Evolutionary conservation across 2,888 invertebrate genomes (phyloP).

Genomic region (Ichneumoninae sp.): DNA sequence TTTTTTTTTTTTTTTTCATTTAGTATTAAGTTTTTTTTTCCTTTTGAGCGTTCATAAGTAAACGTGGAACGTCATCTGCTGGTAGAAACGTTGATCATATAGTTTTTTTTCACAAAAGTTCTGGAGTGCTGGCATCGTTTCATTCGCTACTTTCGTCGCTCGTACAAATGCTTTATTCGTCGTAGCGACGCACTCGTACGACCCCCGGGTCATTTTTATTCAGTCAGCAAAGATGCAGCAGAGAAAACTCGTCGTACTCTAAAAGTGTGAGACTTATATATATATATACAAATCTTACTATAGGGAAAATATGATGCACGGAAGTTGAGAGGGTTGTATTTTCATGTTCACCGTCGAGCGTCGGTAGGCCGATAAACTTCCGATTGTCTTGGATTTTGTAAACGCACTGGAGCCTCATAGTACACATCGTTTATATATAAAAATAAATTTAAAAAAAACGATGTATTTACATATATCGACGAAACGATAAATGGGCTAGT

Average conservation of each 20-base stretch:
- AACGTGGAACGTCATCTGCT: slow-evolving; percentile 31
- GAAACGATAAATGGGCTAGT: slow-evolving; percentile 57
- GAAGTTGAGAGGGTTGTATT: slow-evolving; percentile 48
- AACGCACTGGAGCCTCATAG: slow-evolving; percentile 37
- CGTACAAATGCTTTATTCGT: neutral
- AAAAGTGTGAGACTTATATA: slow-evolving; percentile 20
- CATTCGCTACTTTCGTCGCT: slow-evolving; percentile 28
- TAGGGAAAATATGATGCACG: slow-evolving; percentile 40
- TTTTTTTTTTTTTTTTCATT: slow-evolving; percentile 52
- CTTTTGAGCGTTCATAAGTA: slow-evolving; percentile 16
- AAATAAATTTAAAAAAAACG: slow-evolving; percentile 16
- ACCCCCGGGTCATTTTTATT: neutral
- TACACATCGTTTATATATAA: slow-evolving; percentile 23
- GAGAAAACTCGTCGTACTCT: slow-evolving; percentile 16
- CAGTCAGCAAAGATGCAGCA: slow-evolving; percentile 13
- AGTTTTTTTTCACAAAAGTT: slow-evolving; percentile 8
- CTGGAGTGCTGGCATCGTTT: slow-evolving; percentile 36
- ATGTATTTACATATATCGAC: slow-evolving; percentile 53
- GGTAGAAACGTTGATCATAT: slow-evolving; percentile 43
- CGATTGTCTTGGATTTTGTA: slow-evolving; percentile 12
- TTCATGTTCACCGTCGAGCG: slow-evolving; percentile 40
- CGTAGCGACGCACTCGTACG: neutral
- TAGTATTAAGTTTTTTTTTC: slow-evolving; percentile 55
- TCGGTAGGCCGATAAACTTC: slow-evolving; percentile 39
- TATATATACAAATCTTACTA: slow-evolving; percentile 38